Evolutionary conservation across 2,888 invertebrate species (phyloP), one percentile per base, ranked within the genome.

Genomic region (Scaptomyza tumidula): DNA sequence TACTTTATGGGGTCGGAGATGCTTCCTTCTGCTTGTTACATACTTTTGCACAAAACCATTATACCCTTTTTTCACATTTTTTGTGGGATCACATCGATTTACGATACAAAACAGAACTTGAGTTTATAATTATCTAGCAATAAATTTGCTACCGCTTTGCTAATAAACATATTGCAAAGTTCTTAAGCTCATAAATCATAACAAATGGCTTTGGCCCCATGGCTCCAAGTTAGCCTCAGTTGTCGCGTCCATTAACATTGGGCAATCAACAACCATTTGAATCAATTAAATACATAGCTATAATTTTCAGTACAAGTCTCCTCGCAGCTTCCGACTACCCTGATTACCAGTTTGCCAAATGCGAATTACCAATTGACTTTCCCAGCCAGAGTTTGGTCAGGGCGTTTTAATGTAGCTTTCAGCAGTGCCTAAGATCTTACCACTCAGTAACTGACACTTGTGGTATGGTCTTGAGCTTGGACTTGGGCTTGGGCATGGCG

Each of bases 181-280:
- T 64, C 61, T 35, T 10, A 50, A n/a, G 10, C 27, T 31, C 50
- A 70, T 63, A 62, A 70, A 63, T 70, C 50, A 61, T 65, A 48
- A 45, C 37, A 59, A 41, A 46, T 46, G 29, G 43, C 41, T 61
- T 55, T 50, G 39, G n/a, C 41, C 14, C 39, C 14, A 27, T 11
- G 19, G 10, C 19, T 10, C 16, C n/a, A 45, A 33, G 41, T 39
- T 46, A 37, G 39, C 39, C 39, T 39, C 16, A 14, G 39, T 14
- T 9, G 19, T 46, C n/a, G 44, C 19, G 11, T 24, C 58, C 59
- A 68, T 64, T 43, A 44, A 53, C 57, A 77, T 53, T 24, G 46
- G 16, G 46, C 65, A 71, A 83, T 83, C 63, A 81, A 73, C 68
- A 81, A 82, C 79, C 79, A 79, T 80, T 80, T 46, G 73, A 75